Evolutionary conservation across 2,888 invertebrate genomes (phyloP), one percentile per base, ranked within the genome.

Genomic region (Microctonus brassicae): DNA sequence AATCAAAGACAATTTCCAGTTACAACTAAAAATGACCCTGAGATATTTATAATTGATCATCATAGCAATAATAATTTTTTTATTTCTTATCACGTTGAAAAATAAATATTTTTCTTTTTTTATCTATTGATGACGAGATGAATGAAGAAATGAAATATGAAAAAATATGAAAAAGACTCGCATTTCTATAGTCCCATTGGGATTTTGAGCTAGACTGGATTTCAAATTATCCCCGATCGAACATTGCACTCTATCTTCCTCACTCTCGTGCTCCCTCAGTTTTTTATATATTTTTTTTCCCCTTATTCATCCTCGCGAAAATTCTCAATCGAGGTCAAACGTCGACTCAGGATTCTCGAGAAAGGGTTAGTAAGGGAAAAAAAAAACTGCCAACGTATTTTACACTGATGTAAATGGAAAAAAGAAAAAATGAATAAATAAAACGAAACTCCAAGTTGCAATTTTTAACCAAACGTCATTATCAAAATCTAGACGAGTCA

Each of bases 271-370:
- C n/a, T 42, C n/a, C n/a, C 70, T 67, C 34, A n/a, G n/a, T n/a
- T n/a, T 17, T n/a, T n/a, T n/a, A 17, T 7, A n/a, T 47, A n/a
- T 47, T 47, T 47, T 47, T 47, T 20, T 47, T 20, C 6, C 47
- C 10, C 17, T 7, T 47, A 47, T 47, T 47, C 47, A 47, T 1
- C 17, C 17, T 47, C 17, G 47, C 47, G 33, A 33, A 68, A 62
- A 70, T 72, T 63, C 66, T 69, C 67, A 34, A 73, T 75, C 75
- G 69, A 77, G 73, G 75, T 68, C 52, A 11, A 24, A 68, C 74
- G 69, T 77, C 75, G 66, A 77, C 70, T 68, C 73, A 39, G 47
- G 70, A 76, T 73, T 76, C 74, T 72, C 70, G 71, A 66, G 71
- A 22, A 53, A 63, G 52, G n/a, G n/a, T 47, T 20, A n/a, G 9